Conservation (phyloP, 2,888 invertebrate species). For the Leptogaster cylindrica region DNA sequence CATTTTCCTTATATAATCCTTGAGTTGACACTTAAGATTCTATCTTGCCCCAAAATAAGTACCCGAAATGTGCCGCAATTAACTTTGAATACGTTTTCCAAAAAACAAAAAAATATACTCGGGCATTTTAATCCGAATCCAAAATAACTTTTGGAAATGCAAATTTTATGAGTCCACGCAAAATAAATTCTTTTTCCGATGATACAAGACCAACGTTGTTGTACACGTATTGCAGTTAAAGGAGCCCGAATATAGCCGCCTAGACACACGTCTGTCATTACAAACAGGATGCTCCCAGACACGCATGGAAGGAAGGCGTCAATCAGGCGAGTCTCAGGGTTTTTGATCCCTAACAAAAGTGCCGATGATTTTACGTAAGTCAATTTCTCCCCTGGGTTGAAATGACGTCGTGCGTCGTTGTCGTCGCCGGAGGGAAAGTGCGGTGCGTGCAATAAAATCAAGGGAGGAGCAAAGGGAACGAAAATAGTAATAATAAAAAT, state of each 20-base stretch:
- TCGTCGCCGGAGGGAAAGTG: no score
- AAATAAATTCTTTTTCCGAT: background rate
- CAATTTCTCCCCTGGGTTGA: background rate
- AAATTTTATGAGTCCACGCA: background rate
- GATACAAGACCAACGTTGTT: background rate
- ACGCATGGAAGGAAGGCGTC: conserved; percentile 1
- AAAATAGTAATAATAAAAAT: no score
- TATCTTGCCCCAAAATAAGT: background rate
- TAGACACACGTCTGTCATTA: background rate
- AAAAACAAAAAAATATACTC: no score
- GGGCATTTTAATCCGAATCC: no score
- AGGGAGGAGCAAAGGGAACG: no score
- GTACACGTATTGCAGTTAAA: background rate
- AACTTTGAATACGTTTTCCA: no score
- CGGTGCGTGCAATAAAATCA: no score
- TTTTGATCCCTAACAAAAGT: background rate
- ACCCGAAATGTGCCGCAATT: background rate
- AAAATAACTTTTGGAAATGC: no score
- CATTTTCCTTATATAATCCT: no score
- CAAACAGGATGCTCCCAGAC: background rate
- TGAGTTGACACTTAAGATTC: no score
- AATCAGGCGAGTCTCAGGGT: background rate
- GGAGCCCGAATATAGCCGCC: background rate
- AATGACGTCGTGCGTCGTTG: no score
- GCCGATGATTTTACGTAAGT: background rate